phyloP scores from a whole-genome alignment of 1,140 invertebrate species.

The Protaetia brevitarsis region DNA sequence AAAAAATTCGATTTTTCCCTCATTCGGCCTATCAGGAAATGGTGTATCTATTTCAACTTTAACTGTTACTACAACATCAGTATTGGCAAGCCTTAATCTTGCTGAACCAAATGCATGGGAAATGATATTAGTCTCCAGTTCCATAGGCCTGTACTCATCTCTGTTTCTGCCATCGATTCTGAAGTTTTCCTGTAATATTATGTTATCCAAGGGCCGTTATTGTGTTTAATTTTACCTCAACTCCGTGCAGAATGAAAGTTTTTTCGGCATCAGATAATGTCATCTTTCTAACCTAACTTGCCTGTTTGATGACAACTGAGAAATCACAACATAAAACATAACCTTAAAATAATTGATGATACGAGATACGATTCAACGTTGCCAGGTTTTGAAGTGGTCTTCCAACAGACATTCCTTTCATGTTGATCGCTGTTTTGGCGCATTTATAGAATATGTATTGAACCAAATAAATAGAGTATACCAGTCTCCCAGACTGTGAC shows the following conservation, averaged over 20 bases:
- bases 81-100: constrained; percentile 80
- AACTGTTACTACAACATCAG: constrained; percentile 88
- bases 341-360: neutral
- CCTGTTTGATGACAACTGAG: too few species aligned
- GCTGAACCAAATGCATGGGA: constrained; percentile 89
- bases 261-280: constrained; percentile 80
- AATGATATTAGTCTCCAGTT: constrained; percentile 86
- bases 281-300: constrained; percentile 43
- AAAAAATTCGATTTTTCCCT: constrained; percentile 92
- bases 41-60: constrained; percentile 90
- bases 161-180: constrained; percentile 83
- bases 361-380: neutral
- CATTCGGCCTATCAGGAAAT: constrained; percentile 65
- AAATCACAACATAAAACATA: too few species aligned
- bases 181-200: constrained; percentile 69
- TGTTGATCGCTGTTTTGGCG: too few species aligned
- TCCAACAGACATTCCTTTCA: too few species aligned
- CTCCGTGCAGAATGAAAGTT: constrained; percentile 82
- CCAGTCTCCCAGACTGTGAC: too few species aligned
- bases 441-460: too few species aligned
- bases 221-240: constrained; percentile 63
- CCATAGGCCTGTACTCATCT: constrained; percentile 83
- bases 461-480: too few species aligned
- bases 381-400: too few species aligned
- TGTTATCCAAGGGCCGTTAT: neutral